Base-by-base conservation (phyloP, 2,797 vertebrate species). In the Podarcis siculus region DNA sequence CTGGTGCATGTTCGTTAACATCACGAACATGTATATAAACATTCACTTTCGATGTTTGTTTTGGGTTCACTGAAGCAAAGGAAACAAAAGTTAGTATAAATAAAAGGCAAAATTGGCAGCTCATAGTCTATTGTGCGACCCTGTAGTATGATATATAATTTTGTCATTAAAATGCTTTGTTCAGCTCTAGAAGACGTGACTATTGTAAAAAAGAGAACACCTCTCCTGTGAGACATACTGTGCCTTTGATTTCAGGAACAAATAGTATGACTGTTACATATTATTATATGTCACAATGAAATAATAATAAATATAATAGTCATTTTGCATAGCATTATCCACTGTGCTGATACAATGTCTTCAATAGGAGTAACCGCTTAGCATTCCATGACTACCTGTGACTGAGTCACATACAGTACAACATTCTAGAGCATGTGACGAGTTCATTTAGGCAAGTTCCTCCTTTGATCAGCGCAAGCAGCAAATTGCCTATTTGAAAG, bases 1-100 rank as follows among this genome's bases (percentile, higher is more conserved):
- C 97, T 66, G 99, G 99, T 84, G 97, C 96, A 82, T 99, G 97
- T 90, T 99, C 99, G 91, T 99, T 99, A 91, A 99, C 95, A 94
- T 99, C 97, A 15, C 98, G 97, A 94, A 99, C 97, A 93, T 97
- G 97, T 82, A 99, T 96, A 95, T 98, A 97, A 75, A 98, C 98
- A 85, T 95, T 95, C 78, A 96, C 97, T n/a, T 97, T 95, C 89
- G 98, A 97, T 92, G 95, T 97, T 92, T 98, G 97, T 95, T 97
- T 96, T 85, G 95, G 95, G 88, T 98, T 97, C 72, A 94, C 99
- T 99, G 94, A 89, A 95, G 55, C 83, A 90, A 79, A 76, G 1
- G 15, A 77, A 85, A 86, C 88, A 82, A 23, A 9, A 92, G 83
- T 75, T 32, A 35, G 30, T n/a, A 76, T 8, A 67, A 64, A n/a